phyloP scores from a whole-genome alignment of 2,113 vertebrate genomes.

The Phodopus roborovskii region DNA sequence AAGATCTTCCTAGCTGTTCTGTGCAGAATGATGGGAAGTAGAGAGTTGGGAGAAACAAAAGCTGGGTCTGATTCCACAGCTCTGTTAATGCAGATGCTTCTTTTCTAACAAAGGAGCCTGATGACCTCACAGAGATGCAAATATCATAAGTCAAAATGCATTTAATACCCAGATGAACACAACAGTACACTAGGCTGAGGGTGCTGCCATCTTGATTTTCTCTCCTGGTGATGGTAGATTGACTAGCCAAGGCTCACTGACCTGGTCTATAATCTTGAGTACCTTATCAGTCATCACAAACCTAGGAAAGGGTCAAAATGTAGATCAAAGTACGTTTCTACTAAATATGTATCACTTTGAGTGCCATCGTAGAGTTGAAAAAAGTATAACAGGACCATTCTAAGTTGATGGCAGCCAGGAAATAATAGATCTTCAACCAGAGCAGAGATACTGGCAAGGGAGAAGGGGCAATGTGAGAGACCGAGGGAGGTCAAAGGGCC shows the following conservation, averaged over 20 bases:
- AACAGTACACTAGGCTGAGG: too few relatives aligned
- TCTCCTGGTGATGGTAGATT: neutral
- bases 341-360: neutral
- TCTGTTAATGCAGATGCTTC: neutral
- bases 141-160: neutral
- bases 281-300: neutral
- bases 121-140: neutral
- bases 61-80: neutral
- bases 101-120: neutral
- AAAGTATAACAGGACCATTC: neutral
- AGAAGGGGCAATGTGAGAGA: neutral
- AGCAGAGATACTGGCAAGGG: neutral
- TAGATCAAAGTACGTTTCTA: neutral
- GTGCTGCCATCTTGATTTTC: neutral
- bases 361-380: neutral
- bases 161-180: neutral
- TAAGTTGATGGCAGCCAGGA: neutral
- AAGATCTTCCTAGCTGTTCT: constrained; percentile 8
- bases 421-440: neutral
- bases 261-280: neutral
- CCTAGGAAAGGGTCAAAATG: neutral
- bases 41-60: neutral
- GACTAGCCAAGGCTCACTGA: neutral
- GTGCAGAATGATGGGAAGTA: neutral
- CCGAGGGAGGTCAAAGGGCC: neutral